Base-by-base conservation (phyloP, 2,797 vertebrate genomes). In the Pyrocephalus nanus region DNA sequence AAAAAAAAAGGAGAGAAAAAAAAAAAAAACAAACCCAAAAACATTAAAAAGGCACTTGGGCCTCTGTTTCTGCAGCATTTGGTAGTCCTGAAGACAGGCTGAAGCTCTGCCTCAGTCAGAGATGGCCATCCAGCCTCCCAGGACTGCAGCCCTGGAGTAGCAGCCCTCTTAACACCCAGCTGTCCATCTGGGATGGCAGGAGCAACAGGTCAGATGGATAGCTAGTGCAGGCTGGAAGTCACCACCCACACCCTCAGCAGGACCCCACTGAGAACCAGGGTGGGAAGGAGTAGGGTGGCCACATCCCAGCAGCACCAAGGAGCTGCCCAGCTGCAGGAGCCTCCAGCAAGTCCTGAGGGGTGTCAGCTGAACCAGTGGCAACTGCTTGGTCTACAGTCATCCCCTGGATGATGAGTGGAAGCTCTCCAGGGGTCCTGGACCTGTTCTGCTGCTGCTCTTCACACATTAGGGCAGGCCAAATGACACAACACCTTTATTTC, bases 241-340 rank as follows among this genome's bases (percentile, higher is more conserved):
- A 20, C 29, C 22, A 30, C 27, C 12, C 50, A 47, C n/a, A 27
- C 21, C 18, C 32, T 65, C 61, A 70, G 48, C 42, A 66, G 30
- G 30, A 29, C 32, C 29, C 32, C 2, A 1, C 6, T 8, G 19
- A 6, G 30, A 61, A 47, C 14, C 36, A 10, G 0, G 0, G 48
- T 27, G 16, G 29, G 21, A 27, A 65, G 11, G 30, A 34, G 40
- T 30, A 34, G 8, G 6, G 18, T 43, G 30, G 12, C 18, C 12
- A 40, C 57, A 53, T 20, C 47, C 23, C 38, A 62, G 43, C 58
- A 66, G 7, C 29, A 22, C 48, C 0, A 0, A 65, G 36, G 26
- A 80, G 23, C 30, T 6, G 3, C n/a, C n/a, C 11, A 12, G 43
- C 25, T 50, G 51, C 17, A 25, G 47, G 10, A 73, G 18, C 36